phyloP scores from a whole-genome alignment of 2,797 vertebrate genomes.

The Falco biarmicus region DNA sequence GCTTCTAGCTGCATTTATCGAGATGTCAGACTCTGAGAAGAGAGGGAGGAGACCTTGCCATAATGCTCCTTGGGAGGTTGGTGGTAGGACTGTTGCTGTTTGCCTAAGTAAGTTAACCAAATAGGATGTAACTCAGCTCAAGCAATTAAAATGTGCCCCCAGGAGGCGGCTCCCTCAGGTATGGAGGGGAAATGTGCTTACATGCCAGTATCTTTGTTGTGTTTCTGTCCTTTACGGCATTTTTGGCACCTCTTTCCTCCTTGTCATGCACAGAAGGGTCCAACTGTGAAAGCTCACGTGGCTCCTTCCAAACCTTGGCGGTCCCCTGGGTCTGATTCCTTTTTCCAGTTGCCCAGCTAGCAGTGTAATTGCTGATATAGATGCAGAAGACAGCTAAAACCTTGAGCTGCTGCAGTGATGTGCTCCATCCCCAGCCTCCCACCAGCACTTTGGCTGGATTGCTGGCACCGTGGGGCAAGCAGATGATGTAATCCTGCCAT shows the following conservation, averaged over 20 bases:
- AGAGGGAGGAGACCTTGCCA: neutral
- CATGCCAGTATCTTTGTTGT: neutral
- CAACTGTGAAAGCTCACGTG: rapidly evolving
- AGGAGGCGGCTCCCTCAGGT: neutral
- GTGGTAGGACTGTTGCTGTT: neutral
- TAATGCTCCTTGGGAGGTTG: neutral
- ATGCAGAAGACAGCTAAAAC: neutral
- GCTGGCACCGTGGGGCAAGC: rapidly evolving
- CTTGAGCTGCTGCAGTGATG: rapidly evolving
- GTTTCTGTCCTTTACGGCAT: neutral
- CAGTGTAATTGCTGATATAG: rapidly evolving
- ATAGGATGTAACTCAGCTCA: neutral
- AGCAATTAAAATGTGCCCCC: neutral
- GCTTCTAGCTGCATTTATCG: neutral
- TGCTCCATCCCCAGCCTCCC: neutral
- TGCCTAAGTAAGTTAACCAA: neutral
- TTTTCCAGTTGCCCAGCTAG: neutral
- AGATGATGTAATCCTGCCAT: rapidly evolving
- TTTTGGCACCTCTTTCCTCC: neutral
- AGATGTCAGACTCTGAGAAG: neutral
- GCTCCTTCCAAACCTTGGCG: neutral
- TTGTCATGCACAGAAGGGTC: neutral
- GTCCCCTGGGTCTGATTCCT: neutral
- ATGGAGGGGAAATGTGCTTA: neutral
- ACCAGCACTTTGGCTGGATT: rapidly evolving